Conservation (phyloP, 2,888 invertebrate genomes). For the Tetheella fluctuosa region DNA sequence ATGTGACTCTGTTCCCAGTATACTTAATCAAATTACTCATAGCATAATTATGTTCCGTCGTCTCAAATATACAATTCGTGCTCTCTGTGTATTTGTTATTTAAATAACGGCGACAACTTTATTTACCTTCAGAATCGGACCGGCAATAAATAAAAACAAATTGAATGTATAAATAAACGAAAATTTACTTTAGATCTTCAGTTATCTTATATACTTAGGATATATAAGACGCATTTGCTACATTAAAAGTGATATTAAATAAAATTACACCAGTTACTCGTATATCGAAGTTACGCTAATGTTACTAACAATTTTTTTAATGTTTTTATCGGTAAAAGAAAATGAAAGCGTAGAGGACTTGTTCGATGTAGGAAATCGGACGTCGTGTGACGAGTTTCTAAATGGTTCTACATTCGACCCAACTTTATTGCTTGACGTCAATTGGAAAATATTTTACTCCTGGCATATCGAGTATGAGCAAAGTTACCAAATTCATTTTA, state of each 20-base stretch:
- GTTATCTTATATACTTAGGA: neutral
- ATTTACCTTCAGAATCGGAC: neutral
- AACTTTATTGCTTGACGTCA: slow-evolving; percentile 46
- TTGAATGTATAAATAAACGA: slow-evolving; percentile 8
- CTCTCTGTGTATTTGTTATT: neutral
- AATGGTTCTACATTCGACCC: slow-evolving; percentile 46
- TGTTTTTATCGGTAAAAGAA: neutral
- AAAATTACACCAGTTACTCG: neutral
- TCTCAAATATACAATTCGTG: neutral
- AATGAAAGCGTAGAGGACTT: slow-evolving; percentile 9
- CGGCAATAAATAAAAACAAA: slow-evolving; percentile 9
- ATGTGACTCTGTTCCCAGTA: too few species aligned
- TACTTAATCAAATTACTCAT: neutral
- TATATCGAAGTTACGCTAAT: neutral
- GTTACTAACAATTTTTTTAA: neutral
- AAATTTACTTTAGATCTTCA: neutral
- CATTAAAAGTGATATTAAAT: neutral
- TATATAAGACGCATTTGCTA: neutral
- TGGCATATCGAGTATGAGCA: slow-evolving; percentile 51
- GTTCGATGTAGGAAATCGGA: slow-evolving; percentile 43
- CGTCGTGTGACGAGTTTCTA: slow-evolving; percentile 59
- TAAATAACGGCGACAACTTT: neutral
- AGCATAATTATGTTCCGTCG: neutral
- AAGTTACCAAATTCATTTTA: slow-evolving; percentile 53
- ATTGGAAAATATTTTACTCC: slow-evolving; percentile 67